Conservation (phyloP, 2,888 invertebrate species). For the Odontothrips loti region DNA sequence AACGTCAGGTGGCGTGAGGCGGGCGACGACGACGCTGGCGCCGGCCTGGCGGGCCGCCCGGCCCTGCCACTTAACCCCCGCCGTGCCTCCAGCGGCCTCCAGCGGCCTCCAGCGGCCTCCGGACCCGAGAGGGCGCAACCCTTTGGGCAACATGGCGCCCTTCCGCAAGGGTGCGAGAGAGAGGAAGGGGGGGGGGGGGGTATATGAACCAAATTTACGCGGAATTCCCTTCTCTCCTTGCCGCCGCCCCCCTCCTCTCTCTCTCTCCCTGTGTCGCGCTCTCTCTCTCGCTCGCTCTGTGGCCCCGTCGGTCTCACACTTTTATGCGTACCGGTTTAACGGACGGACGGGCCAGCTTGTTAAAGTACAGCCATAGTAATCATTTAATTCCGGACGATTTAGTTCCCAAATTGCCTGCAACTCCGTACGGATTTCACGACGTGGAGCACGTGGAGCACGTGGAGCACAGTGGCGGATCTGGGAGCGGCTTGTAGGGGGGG, state of each 20-base stretch:
- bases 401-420: too few species aligned
- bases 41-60: neutral
- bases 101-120: too few species aligned
- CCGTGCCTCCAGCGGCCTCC: neutral
- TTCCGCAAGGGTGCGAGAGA: neutral
- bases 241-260: neutral
- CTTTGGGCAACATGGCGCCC: slow-evolving; percentile 8
- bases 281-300: neutral
- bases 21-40: neutral
- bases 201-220: neutral
- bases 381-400: too few species aligned
- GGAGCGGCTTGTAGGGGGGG: too few species aligned
- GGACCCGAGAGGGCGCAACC: neutral
- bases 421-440: too few species aligned
- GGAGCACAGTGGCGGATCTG: too few species aligned
- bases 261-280: neutral
- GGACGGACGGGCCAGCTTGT: too few species aligned
- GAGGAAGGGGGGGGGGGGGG: neutral
- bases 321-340: slow-evolving; percentile 26
- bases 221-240: neutral
- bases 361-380: too few species aligned
- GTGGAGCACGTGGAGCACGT: too few species aligned
- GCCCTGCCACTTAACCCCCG: neutral
- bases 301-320: neutral
- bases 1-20: neutral